Conservation (phyloP, 1,140 invertebrate genomes). For the Ceratina australensis region DNA sequence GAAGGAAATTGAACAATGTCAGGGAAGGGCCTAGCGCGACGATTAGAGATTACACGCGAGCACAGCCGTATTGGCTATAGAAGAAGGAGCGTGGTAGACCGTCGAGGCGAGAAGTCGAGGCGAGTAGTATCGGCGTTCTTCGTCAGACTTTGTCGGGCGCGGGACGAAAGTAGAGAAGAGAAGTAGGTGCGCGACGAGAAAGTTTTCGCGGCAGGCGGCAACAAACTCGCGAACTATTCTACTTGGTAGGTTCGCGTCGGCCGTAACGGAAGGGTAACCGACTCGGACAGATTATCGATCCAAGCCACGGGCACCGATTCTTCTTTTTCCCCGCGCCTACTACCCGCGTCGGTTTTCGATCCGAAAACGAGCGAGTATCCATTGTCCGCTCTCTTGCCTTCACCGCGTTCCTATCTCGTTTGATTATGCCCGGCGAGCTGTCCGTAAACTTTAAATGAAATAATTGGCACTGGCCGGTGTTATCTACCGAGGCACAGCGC, state of each 20-base stretch:
- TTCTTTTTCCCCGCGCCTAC: constrained; percentile 32
- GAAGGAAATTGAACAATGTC: neutral
- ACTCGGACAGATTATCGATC: constrained; percentile 50
- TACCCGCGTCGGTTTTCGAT: constrained; percentile 42
- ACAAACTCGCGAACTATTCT: constrained; percentile 29
- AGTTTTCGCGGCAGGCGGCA: constrained; percentile 17
- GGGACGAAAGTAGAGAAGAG: neutral
- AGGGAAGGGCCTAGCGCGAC: neutral
- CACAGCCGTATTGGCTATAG: neutral
- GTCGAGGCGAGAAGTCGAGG: neutral
- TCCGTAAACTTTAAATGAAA: too few relatives aligned
- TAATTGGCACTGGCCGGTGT: too few relatives aligned
- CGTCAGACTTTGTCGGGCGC: neutral
- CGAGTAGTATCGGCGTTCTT: constrained; percentile 12
- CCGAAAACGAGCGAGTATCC: constrained; percentile 37
- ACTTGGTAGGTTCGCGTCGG: constrained; percentile 14
- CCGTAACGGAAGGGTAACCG: constrained; percentile 8
- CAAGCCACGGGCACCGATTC: constrained; percentile 43
- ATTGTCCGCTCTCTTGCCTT: neutral
- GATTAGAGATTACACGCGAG: neutral
- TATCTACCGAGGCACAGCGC: too few relatives aligned
- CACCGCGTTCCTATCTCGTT: too few relatives aligned
- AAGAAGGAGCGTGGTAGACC: neutral
- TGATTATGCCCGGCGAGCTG: too few relatives aligned
- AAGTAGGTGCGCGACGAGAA: constrained; percentile 25